Percentiles rank a stretch among this genome's conserved stretches.
Conservation (phyloP, 2,797 vertebrate species). For the Scolopax rusticola region DNA sequence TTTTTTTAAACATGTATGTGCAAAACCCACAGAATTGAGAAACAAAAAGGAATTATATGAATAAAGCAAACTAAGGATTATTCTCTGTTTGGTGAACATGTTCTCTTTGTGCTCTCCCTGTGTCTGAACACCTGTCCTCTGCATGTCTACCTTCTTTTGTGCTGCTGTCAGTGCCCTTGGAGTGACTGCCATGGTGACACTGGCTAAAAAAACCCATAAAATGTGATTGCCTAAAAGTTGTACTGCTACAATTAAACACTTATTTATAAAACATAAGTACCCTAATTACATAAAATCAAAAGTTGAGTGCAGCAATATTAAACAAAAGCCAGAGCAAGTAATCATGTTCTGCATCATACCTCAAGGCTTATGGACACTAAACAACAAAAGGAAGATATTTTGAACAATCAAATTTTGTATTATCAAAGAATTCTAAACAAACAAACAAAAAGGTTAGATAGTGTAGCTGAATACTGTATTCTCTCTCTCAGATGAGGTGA, state of each 20-base stretch:
- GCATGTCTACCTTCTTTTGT: neutral
- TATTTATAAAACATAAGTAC: neutral
- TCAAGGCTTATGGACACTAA: neutral
- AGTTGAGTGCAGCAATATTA: neutral
- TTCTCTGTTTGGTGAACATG: neutral
- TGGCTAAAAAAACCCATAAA: neutral
- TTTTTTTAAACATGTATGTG: accelerated
- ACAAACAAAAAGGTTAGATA: neutral
- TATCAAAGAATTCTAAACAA: neutral
- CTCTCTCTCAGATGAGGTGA: neutral
- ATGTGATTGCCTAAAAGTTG: neutral
- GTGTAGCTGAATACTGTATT: neutral
- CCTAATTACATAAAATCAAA: neutral
- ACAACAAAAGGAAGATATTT: neutral
- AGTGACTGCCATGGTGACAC: neutral
- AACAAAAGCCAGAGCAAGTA: neutral
- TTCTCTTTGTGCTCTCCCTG: neutral
- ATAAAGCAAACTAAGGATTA: neutral
- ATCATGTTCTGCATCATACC: neutral
- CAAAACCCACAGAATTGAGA: neutral
- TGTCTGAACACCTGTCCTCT: neutral
- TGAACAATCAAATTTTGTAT: neutral
- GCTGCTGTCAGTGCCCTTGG: neutral
- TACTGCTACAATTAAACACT: neutral
- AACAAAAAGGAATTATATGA: neutral